Evolutionary conservation across 2,888 invertebrate species (phyloP), one percentile per base, ranked within the genome.

Genomic region (Drymonia ruficornis): DNA sequence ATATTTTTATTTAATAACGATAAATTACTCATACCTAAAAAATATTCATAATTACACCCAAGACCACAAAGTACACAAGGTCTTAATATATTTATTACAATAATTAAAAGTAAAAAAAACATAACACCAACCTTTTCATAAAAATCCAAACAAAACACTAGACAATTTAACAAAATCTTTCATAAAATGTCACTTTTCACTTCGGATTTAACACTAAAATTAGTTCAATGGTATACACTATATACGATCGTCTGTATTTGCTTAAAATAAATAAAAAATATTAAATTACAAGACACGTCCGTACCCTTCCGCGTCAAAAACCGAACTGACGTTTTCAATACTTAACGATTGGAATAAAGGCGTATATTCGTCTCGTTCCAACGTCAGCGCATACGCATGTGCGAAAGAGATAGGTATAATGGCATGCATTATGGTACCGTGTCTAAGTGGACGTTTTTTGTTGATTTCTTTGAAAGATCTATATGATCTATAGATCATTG

Each of bases 401-500:
- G 11, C 12, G 75, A 88, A 51, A 1, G 78, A 63, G 85, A 86
- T 49, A 56, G 82, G 60, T 72, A 84, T 76, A 89, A 83, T 86
- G 91, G 90, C 84, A 90, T 90, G 91, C 91, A 86, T 89, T 87
- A 86, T 86, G 84, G 86, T 79, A 68, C 76, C 66, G 59, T 70
- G 78, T 81, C 77, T 75, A 77, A 73, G 74, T 83, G 71, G 76
- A 78, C 76, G 80, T 87, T 89, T 90, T 90, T 88, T 86, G 81
- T 83, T 85, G 83, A 89, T 87, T 89, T 87, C 89, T 88, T 86
- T 89, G 89, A 90, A 88, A 80, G 84, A 84, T 87, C 84, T 86
- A 84, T 86, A 85, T 78, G 84, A 86, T 86, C 81, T 86, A 87
- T 87, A 89, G 87, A 86, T 84, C 83, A 72, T 80, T 86, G 85